Conservation (phyloP, 2,113 vertebrate species). For the Callionymus lyra region DNA sequence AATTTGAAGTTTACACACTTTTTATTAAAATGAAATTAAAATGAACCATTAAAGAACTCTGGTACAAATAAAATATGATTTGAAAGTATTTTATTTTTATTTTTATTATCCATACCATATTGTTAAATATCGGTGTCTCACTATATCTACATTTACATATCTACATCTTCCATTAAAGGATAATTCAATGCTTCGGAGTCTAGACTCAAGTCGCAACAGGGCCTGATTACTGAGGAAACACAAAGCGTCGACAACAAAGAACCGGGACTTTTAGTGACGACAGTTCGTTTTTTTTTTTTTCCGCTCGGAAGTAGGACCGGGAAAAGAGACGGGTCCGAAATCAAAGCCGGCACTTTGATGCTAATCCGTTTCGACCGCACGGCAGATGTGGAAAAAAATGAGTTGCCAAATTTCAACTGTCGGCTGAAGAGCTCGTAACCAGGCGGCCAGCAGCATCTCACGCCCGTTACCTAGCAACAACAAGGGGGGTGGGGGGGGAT, state of each 20-base stretch:
- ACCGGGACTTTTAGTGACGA: conserved; percentile 3
- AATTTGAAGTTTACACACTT: too few species aligned
- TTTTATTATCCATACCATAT: too few species aligned
- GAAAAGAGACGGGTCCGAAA: conserved; percentile 25
- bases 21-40: too few species aligned
- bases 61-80: too few species aligned
- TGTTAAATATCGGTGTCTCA: too few species aligned
- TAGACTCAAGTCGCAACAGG: conserved; percentile 61
- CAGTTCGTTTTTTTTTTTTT: too few species aligned
- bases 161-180: too few species aligned
- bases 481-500: conserved; percentile 17
- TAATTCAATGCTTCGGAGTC: conserved; percentile 32
- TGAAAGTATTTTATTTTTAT: too few species aligned
- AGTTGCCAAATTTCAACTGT: conserved; percentile 28
- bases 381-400: conserved; percentile 47
- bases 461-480: conserved; percentile 58
- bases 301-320: conserved; percentile 19
- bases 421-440: conserved; percentile 27
- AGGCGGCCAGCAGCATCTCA: conserved; percentile 32
- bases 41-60: too few species aligned
- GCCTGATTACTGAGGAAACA: conserved; percentile 47
- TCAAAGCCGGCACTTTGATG: conserved; percentile 39
- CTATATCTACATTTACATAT: too few species aligned
- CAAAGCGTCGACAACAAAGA: conserved; percentile 37
- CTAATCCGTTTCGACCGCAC: conserved; percentile 36